Evolutionary conservation across 64 coral and sea anemone species (phyloP), one percentile per base, ranked within the genome.

Genomic region (Hydrozoanthus tunicans): DNA sequence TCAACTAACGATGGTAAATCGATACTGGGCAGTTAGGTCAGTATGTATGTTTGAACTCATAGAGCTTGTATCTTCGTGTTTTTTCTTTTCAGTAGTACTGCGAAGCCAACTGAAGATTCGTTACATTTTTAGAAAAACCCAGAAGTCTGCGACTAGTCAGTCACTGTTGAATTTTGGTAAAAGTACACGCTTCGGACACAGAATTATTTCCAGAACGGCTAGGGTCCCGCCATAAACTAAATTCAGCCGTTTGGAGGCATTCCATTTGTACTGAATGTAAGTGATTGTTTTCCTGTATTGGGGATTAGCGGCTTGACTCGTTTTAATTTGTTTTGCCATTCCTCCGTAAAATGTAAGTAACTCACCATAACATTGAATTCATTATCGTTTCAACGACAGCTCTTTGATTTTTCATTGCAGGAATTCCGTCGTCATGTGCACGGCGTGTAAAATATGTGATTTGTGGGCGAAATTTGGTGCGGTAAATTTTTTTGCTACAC

Each of bases 261-360:
- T 88, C 84, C 84, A 74, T 88, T 75, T 0, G 5, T 59, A 88
- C 56, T 88, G 55, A 24, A 54, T 59, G 84, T 88, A 88, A 88
- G 84, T 88, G 54, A 88, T 74, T 88, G 70, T 74, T 88, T 88
- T 88, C 70, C 84, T 88, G 69, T 88, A 88, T 88, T 88, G 84
- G 68, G 68, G 84, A 88, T 88, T 88, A 88, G 54, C 84, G 70
- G 68, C 24, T 51, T 56, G 59, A 88, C 20, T 88, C 73, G 27
- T 88, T 86, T 57, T 14, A 74, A 75, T 88, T 73, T 88, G 20
- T 59, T 88, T 88, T 88, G 84, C 84, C 84, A 88, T 88, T 73
- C 69, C 25, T 88, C 56, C 55, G 8, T 61, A 73, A 56, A 73
- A 75, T 88, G 84, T 88, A 88, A 88, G 84, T 88, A 88, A 74